These are phyloP conservation scores for Ophion obscuratus DNA, from an alignment of 2,888 invertebrate genomes.

Conservation along the genomic window DNA sequence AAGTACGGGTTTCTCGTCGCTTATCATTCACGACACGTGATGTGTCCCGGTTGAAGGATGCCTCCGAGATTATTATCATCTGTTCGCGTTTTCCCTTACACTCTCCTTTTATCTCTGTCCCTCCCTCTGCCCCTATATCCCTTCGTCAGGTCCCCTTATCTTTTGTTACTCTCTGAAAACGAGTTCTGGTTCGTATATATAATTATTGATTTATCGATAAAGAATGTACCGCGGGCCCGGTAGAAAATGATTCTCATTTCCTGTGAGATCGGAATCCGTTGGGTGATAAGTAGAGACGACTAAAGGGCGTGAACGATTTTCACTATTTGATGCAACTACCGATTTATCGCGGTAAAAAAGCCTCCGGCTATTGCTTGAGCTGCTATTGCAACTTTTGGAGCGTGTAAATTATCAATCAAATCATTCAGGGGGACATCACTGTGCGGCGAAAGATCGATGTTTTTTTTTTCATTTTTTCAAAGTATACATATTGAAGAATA, in stretches of 20 bases:
- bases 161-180: slow-evolving; percentile 39
- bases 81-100: slow-evolving; percentile 28
- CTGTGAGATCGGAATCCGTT: background rate
- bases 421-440: too few species aligned
- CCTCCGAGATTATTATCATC: slow-evolving; percentile 61
- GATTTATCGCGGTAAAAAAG: too few species aligned
- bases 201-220: slow-evolving; percentile 57
- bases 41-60: slow-evolving; percentile 65
- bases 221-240: slow-evolving; percentile 38
- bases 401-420: too few species aligned
- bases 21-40: slow-evolving; percentile 70
- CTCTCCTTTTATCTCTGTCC: background rate
- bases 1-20: slow-evolving; percentile 61
- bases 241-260: slow-evolving; percentile 55
- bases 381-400: too few species aligned
- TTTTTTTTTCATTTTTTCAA: too few species aligned
- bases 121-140: background rate
- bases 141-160: background rate
- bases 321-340: too few species aligned
- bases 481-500: too few species aligned
- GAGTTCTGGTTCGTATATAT: slow-evolving; percentile 32
- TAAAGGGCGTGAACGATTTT: background rate
- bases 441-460: too few species aligned
- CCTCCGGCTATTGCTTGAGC: too few species aligned
- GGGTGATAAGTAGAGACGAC: background rate